Evolutionary conservation across 2,888 invertebrate genomes (phyloP), one percentile per base, ranked within the genome.

Genomic region (Volucella inanis): DNA sequence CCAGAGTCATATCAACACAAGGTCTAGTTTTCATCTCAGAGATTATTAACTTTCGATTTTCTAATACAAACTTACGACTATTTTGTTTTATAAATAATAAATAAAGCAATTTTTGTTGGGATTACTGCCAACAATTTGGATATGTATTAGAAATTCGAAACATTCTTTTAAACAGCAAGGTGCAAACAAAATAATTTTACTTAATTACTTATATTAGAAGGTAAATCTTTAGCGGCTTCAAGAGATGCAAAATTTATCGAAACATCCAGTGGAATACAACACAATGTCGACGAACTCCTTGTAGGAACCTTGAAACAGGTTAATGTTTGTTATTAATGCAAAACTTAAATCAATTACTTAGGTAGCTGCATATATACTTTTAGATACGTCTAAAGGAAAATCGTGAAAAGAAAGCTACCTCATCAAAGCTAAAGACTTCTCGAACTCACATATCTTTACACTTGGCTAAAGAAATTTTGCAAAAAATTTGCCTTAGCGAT

Each of bases 201-300:
- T 75, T 55, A 43, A 72, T 65, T 78, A 14, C 54, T 41, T 61
- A 45, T 15, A 12, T 43, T 93, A 98, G 98, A 98, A 92, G 98
- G 98, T 9, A 98, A 97, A 93, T 94, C 95, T n/a, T 92, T 98
- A 88, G 98, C 98, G 0, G 96, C 96, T 49, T 95, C 96, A 12
- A 94, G 96, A 90, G 97, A 97, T 92, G 96, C 96, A 92, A 98
- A 98, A 93, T 98, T 97, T 93, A 98, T 98, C 88, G 98, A 99
- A 92, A 97, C 98, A 0, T 98, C 98, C 0, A 97, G 97, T 75
- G 98, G 98, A 0, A 96, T 99, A 89, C 98, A 98, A 91, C 98
- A 98, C 93, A 98, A 98, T 90, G 98, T 99, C 18, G 98, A 99
- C 92, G 98, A 99, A 91, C 94, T 99, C 22, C 94, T 99, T 52